Percentiles rank a stretch among this genome's conserved stretches.
Conservation (phyloP, 1,140 invertebrate genomes). For the Lineus longissimus region DNA sequence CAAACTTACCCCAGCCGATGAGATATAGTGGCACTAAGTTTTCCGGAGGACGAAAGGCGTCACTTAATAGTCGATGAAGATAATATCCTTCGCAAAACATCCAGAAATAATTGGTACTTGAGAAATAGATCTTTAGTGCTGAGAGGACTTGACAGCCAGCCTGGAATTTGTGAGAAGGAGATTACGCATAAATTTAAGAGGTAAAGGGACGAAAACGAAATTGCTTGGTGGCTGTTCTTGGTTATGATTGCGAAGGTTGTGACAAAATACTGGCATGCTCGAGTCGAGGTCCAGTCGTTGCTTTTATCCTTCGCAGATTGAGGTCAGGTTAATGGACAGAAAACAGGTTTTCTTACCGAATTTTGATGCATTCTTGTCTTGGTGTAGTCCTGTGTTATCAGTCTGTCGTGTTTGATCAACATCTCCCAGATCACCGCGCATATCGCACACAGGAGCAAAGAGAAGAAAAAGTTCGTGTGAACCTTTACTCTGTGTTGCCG, state of each 20-base stretch:
- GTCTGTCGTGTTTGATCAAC: slow-evolving; percentile 44
- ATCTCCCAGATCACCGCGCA: slow-evolving; percentile 58
- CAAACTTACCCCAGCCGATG: slow-evolving; percentile 58
- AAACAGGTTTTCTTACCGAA: neutral
- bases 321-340: too few relatives aligned
- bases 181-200: neutral
- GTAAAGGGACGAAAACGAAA: too few relatives aligned
- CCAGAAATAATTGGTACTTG: slow-evolving; percentile 46
- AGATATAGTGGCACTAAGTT: slow-evolving; percentile 56
- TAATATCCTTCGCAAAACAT: slow-evolving; percentile 63
- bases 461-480: slow-evolving; percentile 45
- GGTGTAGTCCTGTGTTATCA: slow-evolving; percentile 12
- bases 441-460: slow-evolving; percentile 30
- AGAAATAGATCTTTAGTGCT: slow-evolving; percentile 41
- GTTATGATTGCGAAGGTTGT: too few relatives aligned
- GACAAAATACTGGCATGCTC: too few relatives aligned
- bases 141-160: slow-evolving; percentile 44
- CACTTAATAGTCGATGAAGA: slow-evolving; percentile 58
- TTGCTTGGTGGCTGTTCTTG: too few relatives aligned
- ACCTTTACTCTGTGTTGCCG: slow-evolving; percentile 49
- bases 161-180: slow-evolving; percentile 24
- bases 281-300: too few relatives aligned
- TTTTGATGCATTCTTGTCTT: too few relatives aligned
- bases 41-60: slow-evolving; percentile 59
- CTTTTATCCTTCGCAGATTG: too few relatives aligned